A percentile compares a stretch with the other conserved stretches of the same genome.
Evolutionary conservation across 2,888 invertebrate genomes (phyloP).

Genomic region (Scaptomyza parva): DNA sequence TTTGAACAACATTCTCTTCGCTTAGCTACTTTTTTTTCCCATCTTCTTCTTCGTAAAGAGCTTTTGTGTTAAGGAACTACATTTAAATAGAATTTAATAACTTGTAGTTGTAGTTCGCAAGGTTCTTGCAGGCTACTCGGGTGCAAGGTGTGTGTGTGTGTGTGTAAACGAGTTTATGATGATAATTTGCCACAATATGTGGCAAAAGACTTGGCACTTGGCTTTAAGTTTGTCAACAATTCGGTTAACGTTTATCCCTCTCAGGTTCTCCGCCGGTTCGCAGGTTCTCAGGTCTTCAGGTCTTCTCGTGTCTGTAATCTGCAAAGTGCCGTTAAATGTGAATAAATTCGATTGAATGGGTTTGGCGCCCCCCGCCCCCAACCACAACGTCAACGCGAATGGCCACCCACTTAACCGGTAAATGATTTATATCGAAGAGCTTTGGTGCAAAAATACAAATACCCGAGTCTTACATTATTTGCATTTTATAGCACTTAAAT

Average conservation of each 20-base stretch:
- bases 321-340: slow-evolving; percentile 27
- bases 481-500: slow-evolving; percentile 46
- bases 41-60: neutral
- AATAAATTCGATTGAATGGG: slow-evolving; percentile 27
- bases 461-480: slow-evolving; percentile 28
- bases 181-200: slow-evolving; percentile 59
- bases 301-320: slow-evolving; percentile 3
- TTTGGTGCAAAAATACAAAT: slow-evolving; percentile 32
- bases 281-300: too few relatives aligned
- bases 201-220: slow-evolving; percentile 35
- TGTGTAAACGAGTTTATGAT: slow-evolving; percentile 60
- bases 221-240: slow-evolving; percentile 46
- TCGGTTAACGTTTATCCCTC: slow-evolving; percentile 18
- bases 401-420: neutral
- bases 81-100: slow-evolving; percentile 62
- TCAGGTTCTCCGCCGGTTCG: too few relatives aligned
- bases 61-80: slow-evolving; percentile 21
- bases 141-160: slow-evolving; percentile 10
- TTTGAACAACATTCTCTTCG: slow-evolving; percentile 50
- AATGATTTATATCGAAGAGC: slow-evolving; percentile 36
- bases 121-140: too few relatives aligned
- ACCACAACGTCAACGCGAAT: neutral
- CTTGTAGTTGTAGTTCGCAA: slow-evolving; percentile 22
- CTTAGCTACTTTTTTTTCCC: neutral
- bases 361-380: neutral